phyloP scores from a whole-genome alignment of 2,113 vertebrate species.

The Phrynosoma blainvillii region DNA sequence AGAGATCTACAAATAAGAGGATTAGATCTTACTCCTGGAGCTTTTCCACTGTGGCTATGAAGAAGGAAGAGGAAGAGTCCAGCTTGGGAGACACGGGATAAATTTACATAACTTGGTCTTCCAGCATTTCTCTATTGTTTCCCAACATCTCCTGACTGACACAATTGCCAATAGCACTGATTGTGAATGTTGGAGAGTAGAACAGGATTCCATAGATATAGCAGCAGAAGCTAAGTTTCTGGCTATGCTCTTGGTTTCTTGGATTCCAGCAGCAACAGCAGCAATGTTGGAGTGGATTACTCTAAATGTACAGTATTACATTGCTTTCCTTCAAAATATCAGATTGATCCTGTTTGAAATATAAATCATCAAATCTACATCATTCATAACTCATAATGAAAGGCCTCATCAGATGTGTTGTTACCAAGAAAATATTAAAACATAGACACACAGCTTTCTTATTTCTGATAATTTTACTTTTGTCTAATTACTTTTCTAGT shows the following conservation, averaged over 20 bases:
- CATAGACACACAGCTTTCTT: neutral
- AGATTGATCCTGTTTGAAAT: neutral
- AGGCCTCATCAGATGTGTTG: neutral
- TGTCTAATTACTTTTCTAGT: neutral
- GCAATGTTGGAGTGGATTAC: neutral
- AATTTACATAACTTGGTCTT: neutral
- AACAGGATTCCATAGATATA: neutral
- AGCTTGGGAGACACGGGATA: no score
- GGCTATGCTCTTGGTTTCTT: neutral
- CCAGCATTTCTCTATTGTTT: no score
- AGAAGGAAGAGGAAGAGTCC: neutral
- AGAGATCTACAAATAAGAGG: no score
- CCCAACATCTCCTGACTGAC: no score
- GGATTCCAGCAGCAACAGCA: neutral
- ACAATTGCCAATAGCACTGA: no score
- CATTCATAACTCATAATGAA: neutral
- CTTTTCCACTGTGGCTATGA: neutral
- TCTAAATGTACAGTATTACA: neutral
- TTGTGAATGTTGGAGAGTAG: neutral
- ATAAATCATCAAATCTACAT: neutral
- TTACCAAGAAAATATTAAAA: neutral
- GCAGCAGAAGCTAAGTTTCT: neutral
- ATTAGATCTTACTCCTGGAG: no score
- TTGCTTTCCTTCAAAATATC: neutral
- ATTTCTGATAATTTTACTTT: neutral